phyloP scores from a whole-genome alignment of 2,113 vertebrate genomes.

The Megaceryle maxima region DNA sequence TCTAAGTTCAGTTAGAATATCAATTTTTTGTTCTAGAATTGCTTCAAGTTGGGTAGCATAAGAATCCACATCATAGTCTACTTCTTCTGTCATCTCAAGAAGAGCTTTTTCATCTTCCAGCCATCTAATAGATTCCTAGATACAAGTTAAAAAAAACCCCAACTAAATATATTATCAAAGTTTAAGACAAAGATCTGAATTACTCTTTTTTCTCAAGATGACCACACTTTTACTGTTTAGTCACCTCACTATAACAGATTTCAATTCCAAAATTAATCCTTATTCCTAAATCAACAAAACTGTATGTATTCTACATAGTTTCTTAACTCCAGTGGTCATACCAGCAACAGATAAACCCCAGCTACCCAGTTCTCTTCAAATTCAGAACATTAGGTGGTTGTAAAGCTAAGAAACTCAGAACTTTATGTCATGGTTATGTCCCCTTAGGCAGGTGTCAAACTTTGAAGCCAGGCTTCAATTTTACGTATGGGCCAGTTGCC shows the following conservation, averaged over 20 bases:
- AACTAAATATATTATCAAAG: background rate
- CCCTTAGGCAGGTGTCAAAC: background rate
- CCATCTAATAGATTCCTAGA: conserved; percentile 96
- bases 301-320: background rate
- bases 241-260: background rate
- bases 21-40: conserved; percentile 97
- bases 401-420: background rate
- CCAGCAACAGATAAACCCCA: background rate
- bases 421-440: background rate
- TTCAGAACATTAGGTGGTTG: background rate
- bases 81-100: conserved; percentile 97
- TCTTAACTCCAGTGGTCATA: background rate
- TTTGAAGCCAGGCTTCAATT: background rate
- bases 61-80: conserved; percentile 96
- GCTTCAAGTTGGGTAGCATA: conserved; percentile 95
- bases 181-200: background rate
- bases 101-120: conserved; percentile 95
- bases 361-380: background rate
- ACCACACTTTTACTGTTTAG: background rate
- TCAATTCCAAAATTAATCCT: background rate
- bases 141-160: background rate
- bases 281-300: background rate
- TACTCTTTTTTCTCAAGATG: background rate
- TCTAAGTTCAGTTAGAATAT: conserved; percentile 92
- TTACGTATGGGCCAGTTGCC: background rate